Base-by-base conservation (phyloP, 2,888 invertebrate species). In the Tryphoninae sp. region DNA sequence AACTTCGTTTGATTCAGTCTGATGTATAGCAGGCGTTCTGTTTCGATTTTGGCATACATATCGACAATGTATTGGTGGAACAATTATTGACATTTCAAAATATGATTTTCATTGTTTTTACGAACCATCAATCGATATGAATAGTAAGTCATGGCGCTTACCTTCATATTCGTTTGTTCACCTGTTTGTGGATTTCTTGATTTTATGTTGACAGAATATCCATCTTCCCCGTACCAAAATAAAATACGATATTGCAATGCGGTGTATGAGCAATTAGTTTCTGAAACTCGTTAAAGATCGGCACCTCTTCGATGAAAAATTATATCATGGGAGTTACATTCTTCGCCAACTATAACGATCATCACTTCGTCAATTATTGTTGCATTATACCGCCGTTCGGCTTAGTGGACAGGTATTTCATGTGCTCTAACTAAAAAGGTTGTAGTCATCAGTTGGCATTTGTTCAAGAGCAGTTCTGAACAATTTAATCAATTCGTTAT, bases 191-290 rank as follows among this genome's bases (percentile, higher is more conserved):
- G 82, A 80, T 86, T 53, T 19, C 71, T 58, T 42, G 83, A 80
- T 58, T 71, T 74, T 9, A 85, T 81, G 40, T 82, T 73, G 13
- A 87, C 59, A 22, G 81, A 79, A 88, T 89, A 91, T 13, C 87
- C 88, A 83, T 89, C 86, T 55, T 89, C 84, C 13, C 88, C 88
- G 45, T 64, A 62, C 42, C 86, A 87, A 78, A 90, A 91, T 26
- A 90, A 83, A 0, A 92, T 19, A 0, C 89, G 89, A 84, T 93
- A 92, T 83, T 90, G 89, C 64, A 92, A 85, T 2, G 92, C 88
- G 84, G 92, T 91, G 82, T 90, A 91, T 61, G 84, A 86, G 11
- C 87, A 81, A 75, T 91, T 89, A 51, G 55, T 65, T 19, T 81
- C 68, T 16, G 33, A 33, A 26, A 61, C 51, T 74, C 61, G 55